These are phyloP conservation scores for Acanthornis magna DNA, from an alignment of 2,797 vertebrate genomes.

Conservation along the genomic window DNA sequence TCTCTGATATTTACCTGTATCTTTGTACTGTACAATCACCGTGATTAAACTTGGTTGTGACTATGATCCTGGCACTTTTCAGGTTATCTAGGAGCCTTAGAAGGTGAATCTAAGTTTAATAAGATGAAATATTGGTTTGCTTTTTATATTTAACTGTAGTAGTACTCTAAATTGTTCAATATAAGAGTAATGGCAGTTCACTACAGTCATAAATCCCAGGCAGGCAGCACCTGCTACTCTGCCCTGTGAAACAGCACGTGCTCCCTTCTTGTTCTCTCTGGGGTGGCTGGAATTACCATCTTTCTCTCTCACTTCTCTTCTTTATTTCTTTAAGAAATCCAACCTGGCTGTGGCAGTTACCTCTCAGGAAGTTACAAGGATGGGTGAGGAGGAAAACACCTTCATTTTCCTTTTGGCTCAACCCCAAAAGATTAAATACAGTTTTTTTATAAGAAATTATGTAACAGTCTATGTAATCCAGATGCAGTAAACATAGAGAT, in stretches of 20 bases:
- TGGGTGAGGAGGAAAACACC: neutral
- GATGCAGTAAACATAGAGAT: neutral
- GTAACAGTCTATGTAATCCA: neutral
- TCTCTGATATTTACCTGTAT: neutral
- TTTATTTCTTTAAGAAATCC: neutral
- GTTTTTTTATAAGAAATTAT: neutral
- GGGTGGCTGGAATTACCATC: neutral
- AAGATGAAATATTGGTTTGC: neutral
- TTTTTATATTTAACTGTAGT: neutral
- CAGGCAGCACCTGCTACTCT: neutral
- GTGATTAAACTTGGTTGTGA: neutral
- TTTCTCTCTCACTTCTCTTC: neutral
- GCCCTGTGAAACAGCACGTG: neutral
- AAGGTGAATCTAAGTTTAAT: neutral
- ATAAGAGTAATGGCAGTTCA: neutral
- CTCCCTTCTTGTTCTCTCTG: neutral
- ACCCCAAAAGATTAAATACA: neutral
- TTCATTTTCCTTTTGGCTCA: neutral
- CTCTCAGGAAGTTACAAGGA: neutral
- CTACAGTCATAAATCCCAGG: neutral
- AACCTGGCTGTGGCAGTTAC: neutral
- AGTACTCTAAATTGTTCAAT: neutral
- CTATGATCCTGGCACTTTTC: neutral
- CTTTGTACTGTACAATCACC: neutral
- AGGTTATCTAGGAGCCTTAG: neutral